phyloP scores from a whole-genome alignment of 1,140 invertebrate genomes.

The Colletes latitarsis region DNA sequence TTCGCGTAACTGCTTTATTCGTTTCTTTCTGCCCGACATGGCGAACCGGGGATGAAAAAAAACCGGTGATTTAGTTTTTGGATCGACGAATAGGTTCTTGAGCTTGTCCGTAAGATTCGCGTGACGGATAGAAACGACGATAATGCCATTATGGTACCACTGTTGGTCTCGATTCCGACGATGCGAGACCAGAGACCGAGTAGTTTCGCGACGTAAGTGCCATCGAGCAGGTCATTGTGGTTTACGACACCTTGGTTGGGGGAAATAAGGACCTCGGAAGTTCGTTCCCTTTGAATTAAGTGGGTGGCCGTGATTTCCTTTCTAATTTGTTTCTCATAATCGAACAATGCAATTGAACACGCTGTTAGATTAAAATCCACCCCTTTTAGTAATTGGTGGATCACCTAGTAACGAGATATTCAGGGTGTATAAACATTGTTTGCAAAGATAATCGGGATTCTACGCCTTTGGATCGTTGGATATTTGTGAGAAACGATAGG shows the following conservation, averaged over 20 bases:
- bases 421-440: no score
- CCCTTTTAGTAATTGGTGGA: no score
- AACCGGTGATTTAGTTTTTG: background rate
- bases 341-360: background rate
- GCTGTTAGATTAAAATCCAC: background rate
- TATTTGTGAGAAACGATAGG: no score
- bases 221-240: background rate
- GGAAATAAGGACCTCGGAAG: background rate
- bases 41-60: background rate
- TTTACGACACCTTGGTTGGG: background rate
- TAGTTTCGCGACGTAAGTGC: background rate
- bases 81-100: background rate
- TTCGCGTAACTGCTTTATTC: conserved; percentile 34
- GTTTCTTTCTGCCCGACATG: background rate
- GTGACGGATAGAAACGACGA: conserved; percentile 7
- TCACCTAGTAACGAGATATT: no score
- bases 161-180: background rate
- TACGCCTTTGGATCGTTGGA: no score
- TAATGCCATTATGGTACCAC: conserved; percentile 14
- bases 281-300: background rate
- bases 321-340: background rate
- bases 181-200: background rate
- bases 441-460: no score
- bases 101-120: background rate
- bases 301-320: background rate